Conservation (phyloP, 2,113 vertebrate species). For the Chunga burmeisteri region DNA sequence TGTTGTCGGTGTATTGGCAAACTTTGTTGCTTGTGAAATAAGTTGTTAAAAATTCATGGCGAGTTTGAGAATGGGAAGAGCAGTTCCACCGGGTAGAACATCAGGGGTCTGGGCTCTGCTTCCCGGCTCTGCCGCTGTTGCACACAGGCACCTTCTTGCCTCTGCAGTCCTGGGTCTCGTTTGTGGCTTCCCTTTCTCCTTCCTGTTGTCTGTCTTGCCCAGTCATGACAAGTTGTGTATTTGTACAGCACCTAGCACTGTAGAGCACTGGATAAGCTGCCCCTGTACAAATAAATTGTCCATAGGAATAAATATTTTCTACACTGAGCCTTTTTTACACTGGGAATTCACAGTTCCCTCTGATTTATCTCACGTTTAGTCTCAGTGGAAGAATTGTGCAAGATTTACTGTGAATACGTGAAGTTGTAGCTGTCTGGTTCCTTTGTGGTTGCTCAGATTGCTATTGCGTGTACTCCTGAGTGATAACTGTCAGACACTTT, state of each 20-base stretch:
- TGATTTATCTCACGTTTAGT: not conserved
- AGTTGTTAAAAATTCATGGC: not conserved
- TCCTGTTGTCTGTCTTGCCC: not conserved
- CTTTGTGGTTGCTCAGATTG: not conserved
- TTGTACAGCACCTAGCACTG: not conserved
- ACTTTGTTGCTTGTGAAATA: not conserved
- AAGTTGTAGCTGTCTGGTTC: not conserved
- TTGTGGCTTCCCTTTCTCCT: not conserved
- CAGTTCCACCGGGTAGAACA: not conserved
- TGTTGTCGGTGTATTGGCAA: not conserved
- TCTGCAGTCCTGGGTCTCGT: not conserved
- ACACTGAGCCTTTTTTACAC: not conserved
- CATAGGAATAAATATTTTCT: not conserved
- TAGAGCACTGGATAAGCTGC: not conserved
- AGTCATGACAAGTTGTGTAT: not conserved
- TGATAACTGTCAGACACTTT: not conserved
- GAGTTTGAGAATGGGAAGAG: not conserved
- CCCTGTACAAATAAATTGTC: not conserved
- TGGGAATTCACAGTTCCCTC: not conserved
- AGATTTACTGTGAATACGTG: not conserved
- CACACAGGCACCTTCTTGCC: accelerated
- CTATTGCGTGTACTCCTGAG: not conserved
- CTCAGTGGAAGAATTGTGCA: not conserved
- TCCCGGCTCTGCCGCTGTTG: accelerated
- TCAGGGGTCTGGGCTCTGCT: not conserved